Percentiles rank a stretch among this genome's conserved stretches.
Conservation (phyloP, 2,113 vertebrate species). For the Gasterosteus nipponicus region DNA sequence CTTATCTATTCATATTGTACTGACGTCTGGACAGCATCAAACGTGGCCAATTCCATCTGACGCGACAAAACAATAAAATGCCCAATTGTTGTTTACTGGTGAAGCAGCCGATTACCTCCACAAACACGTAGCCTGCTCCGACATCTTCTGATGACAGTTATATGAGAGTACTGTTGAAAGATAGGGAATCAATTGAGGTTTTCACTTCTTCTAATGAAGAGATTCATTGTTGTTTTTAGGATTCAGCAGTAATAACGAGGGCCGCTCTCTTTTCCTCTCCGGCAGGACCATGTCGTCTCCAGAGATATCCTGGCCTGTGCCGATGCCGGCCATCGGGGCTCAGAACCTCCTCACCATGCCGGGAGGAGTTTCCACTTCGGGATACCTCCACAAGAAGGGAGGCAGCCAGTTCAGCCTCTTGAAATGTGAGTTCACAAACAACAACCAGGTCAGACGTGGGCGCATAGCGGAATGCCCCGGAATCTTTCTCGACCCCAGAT, state of each 20-base stretch:
- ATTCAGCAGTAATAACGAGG: not conserved
- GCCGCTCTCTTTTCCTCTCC: conserved; percentile 9
- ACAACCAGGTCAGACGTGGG: not conserved
- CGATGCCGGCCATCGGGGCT: conserved; percentile 97
- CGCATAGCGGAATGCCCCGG: not conserved
- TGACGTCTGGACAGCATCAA: too few species aligned
- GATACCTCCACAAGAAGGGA: conserved; percentile 98
- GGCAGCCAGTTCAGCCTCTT: conserved; percentile 94
- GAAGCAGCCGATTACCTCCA: too few species aligned
- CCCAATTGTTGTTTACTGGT: too few species aligned
- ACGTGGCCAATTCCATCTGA: too few species aligned
- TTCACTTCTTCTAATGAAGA: not conserved
- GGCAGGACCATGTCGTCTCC: conserved; percentile 88
- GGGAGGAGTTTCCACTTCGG: conserved; percentile 88
- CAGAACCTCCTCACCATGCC: conserved; percentile 99
- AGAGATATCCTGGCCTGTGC: conserved; percentile 90
- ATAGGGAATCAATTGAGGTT: not conserved
- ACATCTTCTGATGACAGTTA: too few species aligned
- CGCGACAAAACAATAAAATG: too few species aligned
- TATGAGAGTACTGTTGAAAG: not conserved
- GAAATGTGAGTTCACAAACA: conserved; percentile 87
- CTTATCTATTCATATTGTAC: too few species aligned
- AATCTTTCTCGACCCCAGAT: not conserved
- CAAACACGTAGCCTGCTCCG: too few species aligned
- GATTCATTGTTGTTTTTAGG: too few species aligned